Conservation (phyloP, 2,113 vertebrate genomes). For the Silurus glanis region DNA sequence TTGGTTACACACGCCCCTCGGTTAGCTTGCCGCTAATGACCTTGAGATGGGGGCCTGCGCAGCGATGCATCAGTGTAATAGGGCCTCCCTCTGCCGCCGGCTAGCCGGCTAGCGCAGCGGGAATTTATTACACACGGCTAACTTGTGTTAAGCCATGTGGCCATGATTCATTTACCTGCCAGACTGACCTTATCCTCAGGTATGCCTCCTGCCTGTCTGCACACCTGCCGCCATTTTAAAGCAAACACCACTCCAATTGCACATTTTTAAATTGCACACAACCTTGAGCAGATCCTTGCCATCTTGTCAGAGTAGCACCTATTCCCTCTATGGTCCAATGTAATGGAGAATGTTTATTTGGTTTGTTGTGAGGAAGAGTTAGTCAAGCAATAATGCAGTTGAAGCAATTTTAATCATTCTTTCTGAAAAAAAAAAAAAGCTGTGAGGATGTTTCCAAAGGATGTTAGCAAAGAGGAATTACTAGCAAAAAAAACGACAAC, state of each 20-base stretch:
- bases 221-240: constrained; percentile 49
- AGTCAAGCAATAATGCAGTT: constrained; percentile 12
- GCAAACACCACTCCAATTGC: constrained; percentile 25
- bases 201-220: constrained; percentile 54
- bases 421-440: not conserved
- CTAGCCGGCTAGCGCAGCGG: constrained; percentile 51
- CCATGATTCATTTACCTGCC: constrained; percentile 70
- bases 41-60: constrained; percentile 53
- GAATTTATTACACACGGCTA: constrained; percentile 67
- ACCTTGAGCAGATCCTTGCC: not conserved
- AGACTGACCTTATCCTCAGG: constrained; percentile 68
- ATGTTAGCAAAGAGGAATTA: constrained; percentile 2
- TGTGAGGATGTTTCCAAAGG: constrained; percentile 3
- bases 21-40: constrained; percentile 62
- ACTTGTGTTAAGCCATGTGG: constrained; percentile 57
- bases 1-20: constrained; percentile 57
- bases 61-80: constrained; percentile 48
- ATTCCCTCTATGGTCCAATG: constrained; percentile 23
- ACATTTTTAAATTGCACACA: not conserved
- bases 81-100: constrained; percentile 54
- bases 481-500: not conserved
- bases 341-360: constrained; percentile 39
- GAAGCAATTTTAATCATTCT: constrained; percentile 17
- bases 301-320: not conserved
- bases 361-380: constrained; percentile 33